phyloP scores from a whole-genome alignment of 2,113 vertebrate genomes.

The Oostethus manadensis region DNA sequence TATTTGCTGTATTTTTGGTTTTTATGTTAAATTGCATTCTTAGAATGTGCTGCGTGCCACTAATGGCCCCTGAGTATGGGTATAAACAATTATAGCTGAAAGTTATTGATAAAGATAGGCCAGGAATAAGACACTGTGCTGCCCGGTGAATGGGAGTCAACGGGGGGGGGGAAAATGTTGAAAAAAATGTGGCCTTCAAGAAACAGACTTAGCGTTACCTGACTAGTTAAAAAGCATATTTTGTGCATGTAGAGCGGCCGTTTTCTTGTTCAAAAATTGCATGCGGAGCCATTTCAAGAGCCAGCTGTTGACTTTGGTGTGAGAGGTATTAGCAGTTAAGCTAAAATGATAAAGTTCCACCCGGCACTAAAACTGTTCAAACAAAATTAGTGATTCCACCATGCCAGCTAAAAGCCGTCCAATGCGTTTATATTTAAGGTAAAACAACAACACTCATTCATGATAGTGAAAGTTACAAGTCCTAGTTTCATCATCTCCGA shows the following conservation, averaged over 20 bases:
- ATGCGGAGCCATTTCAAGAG: not conserved
- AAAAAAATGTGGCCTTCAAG: not conserved
- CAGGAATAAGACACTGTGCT: not conserved
- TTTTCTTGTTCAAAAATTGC: slow-evolving; percentile 6
- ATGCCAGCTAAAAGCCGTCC: not conserved
- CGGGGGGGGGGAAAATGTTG: no score
- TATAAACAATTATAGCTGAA: not conserved
- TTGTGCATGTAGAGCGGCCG: not conserved
- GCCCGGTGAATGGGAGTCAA: no score
- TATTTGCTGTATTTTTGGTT: no score
- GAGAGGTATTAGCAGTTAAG: not conserved
- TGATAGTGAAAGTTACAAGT: not conserved
- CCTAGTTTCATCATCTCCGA: not conserved
- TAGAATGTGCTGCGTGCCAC: no score
- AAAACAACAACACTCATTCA: no score
- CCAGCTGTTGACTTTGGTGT: slow-evolving; percentile 8
- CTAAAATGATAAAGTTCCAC: not conserved
- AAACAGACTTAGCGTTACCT: not conserved
- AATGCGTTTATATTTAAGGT: not conserved
- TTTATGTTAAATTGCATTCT: no score
- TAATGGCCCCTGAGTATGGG: not conserved
- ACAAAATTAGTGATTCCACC: not conserved
- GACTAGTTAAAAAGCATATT: not conserved
- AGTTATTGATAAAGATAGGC: not conserved
- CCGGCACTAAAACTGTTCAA: not conserved